Evolutionary conservation across 2,797 vertebrate genomes (phyloP), one percentile per base, ranked within the genome.

Genomic region (Catamblyrhynchus diadema): DNA sequence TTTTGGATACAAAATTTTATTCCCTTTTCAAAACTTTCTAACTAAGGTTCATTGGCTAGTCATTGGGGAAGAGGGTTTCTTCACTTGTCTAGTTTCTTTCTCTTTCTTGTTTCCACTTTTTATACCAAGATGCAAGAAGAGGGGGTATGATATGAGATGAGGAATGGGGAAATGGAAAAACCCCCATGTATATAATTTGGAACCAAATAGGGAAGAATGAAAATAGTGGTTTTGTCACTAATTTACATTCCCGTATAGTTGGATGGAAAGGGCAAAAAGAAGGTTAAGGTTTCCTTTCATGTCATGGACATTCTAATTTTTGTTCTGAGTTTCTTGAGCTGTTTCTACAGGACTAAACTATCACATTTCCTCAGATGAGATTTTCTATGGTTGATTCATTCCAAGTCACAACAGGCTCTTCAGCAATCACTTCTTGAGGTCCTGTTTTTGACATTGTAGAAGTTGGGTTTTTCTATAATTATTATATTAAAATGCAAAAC

Each of bases 171-270:
- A 85, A 45, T 15, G 3, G 11, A 6, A 64, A 70, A 56, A 3
- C 0, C 2, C 6, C 16, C 18, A 8, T 69, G 39, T 61, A 1
- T 8, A 9, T 45, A 0, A 66, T 61, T 66, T 47, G 12, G 20
- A 78, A 48, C 19, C 4, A 11, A 72, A 57, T 20, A 37, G 10
- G 27, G 10, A 82, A 67, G 14, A 66, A 25, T 28, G 8, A 35
- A 78, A 92, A 37, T 14, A 47, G 9, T 30, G 4, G 3, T 14
- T 81, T 88, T 64, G 33, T 22, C 25, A 30, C 25, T 59, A 44
- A 53, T 42, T 80, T 77, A 35, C 6, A 2, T 62, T 35, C 7
- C n/a, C 64, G 7, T 66, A 10, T 16, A 8, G 27, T 70, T 83
- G 45, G 17, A 70, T 25, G 5, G 10, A 30, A 83, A 83, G 16